These are phyloP conservation scores for Caenorhabditis panamensis DNA, from an alignment of 2,888 invertebrate genomes.

Conservation along the genomic window DNA sequence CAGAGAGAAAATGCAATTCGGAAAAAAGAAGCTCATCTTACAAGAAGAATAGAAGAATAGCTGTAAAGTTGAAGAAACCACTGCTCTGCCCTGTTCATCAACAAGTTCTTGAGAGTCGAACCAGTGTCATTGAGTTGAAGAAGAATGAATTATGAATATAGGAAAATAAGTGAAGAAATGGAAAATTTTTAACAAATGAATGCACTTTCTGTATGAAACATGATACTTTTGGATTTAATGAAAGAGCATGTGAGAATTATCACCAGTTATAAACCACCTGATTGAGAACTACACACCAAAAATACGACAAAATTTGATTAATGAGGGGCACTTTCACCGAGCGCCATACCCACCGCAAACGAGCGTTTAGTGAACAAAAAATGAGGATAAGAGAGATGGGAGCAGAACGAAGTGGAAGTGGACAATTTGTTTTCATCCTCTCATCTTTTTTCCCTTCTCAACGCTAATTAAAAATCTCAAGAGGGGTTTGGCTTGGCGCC, in stretches of 20 bases:
- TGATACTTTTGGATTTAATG: neutral
- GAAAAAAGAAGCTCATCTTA: constrained; percentile 38
- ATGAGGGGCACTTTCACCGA: neutral
- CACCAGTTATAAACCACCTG: neutral
- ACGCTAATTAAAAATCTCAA: constrained; percentile 58
- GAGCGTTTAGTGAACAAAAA: neutral
- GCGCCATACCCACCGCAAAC: neutral
- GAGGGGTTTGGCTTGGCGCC: constrained; percentile 21
- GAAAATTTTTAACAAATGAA: neutral
- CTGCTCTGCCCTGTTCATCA: neutral
- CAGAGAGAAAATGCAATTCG: constrained; percentile 27
- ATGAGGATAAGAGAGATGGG: neutral
- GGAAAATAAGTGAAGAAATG: neutral
- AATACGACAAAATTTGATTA: too few species aligned
- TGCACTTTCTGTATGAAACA: neutral
- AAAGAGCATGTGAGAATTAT: neutral
- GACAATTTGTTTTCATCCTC: constrained; percentile 6
- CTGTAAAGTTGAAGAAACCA: constrained; percentile 2
- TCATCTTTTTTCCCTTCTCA: constrained; percentile 1
- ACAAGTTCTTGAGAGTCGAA: neutral
- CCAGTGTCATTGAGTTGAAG: neutral
- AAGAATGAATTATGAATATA: neutral
- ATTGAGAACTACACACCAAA: too few species aligned
- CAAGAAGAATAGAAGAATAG: constrained; percentile 40
- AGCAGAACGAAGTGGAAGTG: constrained; percentile 12